These are phyloP conservation scores for Peromyscus maniculatus DNA, from an alignment of 2,113 vertebrate species.

Conservation along the genomic window DNA sequence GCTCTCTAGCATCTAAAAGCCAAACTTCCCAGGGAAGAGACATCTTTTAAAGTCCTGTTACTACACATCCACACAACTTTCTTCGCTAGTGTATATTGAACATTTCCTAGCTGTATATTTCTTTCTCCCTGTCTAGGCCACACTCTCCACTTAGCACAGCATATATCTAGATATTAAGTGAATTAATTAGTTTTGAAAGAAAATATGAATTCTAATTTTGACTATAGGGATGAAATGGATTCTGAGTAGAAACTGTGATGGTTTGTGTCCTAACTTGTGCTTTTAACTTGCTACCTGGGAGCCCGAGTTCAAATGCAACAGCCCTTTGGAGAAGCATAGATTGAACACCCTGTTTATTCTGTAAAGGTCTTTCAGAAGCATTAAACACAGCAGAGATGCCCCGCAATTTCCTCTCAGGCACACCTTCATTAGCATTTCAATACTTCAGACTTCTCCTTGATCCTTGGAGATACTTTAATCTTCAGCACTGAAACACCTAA, in stretches of 20 bases:
- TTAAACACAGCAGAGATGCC: slow-evolving; percentile 60
- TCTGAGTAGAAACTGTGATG: slow-evolving; percentile 18
- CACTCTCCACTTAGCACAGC: neutral
- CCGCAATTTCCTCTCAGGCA: slow-evolving; percentile 61
- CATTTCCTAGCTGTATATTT: neutral
- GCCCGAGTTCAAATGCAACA: slow-evolving; percentile 49
- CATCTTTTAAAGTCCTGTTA: neutral
- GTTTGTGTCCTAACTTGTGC: slow-evolving; percentile 18
- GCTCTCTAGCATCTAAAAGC: neutral
- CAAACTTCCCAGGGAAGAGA: neutral
- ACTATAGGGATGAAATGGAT: neutral
- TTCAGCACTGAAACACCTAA: slow-evolving; percentile 69
- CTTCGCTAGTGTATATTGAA: neutral
- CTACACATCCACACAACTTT: neutral
- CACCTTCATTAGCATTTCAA: slow-evolving; percentile 80
- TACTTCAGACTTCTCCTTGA: slow-evolving; percentile 66
- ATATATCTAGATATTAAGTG: neutral
- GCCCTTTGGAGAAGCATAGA: slow-evolving; percentile 59
- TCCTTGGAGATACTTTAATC: slow-evolving; percentile 80
- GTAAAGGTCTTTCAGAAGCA: slow-evolving; percentile 69
- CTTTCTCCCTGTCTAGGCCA: neutral
- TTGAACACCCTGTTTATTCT: slow-evolving; percentile 76
- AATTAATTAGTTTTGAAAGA: slow-evolving; percentile 50
- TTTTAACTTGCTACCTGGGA: slow-evolving; percentile 55
- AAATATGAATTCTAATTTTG: slow-evolving; percentile 39